Evolutionary conservation across 2,888 invertebrate genomes (phyloP).

Genomic region (Parnassius smintheus): DNA sequence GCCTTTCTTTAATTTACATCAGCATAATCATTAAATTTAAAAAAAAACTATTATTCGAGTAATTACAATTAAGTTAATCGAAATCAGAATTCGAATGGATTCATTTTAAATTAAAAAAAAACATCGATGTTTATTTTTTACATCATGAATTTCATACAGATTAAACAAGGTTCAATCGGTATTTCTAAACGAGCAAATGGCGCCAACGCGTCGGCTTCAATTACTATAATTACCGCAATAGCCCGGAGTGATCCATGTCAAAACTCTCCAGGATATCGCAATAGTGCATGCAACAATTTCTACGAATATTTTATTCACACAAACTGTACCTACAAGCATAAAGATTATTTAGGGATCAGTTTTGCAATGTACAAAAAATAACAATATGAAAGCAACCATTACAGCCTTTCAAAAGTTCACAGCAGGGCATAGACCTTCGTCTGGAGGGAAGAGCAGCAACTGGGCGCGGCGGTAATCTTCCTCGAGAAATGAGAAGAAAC

Average conservation of each 20-base stretch:
- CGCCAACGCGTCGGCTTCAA: conserved; percentile 31
- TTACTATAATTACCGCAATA: conserved; percentile 24
- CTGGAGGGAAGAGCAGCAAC: no score
- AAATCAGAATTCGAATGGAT: background rate
- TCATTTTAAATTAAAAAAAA: background rate
- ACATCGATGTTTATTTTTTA: conserved; percentile 2
- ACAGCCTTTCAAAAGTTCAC: no score
- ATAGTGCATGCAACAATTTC: conserved; percentile 13
- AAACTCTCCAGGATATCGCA: conserved; percentile 24
- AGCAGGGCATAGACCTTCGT: no score
- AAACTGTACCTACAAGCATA: background rate
- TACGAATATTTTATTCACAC: conserved; percentile 10
- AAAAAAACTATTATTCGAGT: no score
- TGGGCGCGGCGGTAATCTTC: no score
- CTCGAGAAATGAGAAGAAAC: no score
- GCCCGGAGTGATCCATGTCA: conserved; percentile 24
- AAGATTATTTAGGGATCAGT: no score
- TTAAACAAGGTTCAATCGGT: conserved; percentile 24
- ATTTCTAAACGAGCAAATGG: conserved; percentile 33
- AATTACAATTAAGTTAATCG: no score
- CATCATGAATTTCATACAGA: conserved; percentile 15
- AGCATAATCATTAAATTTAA: no score
- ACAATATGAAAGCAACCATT: no score
- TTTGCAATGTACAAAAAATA: no score
- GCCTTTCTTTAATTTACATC: no score